phyloP scores from a whole-genome alignment of 1,140 invertebrate genomes.

The Caenorhabditis remanei region DNA sequence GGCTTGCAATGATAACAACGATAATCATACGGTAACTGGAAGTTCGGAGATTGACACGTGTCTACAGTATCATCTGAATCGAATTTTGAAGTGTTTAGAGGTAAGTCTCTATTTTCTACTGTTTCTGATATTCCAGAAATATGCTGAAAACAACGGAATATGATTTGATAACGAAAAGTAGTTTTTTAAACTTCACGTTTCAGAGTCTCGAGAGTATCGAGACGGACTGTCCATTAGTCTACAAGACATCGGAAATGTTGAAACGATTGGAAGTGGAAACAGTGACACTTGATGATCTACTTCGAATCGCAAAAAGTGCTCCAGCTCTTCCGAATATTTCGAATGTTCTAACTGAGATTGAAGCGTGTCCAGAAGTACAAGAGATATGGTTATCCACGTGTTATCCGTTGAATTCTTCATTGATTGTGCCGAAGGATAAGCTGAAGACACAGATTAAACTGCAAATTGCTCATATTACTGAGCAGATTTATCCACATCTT shows the following conservation, averaged over 20 bases:
- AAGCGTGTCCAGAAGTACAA: slow-evolving; percentile 62
- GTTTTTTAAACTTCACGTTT: background rate
- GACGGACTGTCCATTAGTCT: slow-evolving; percentile 60
- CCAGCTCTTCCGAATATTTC: slow-evolving; percentile 65
- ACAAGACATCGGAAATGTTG: slow-evolving; percentile 64
- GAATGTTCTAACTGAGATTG: slow-evolving; percentile 63
- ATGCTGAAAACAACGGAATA: no score
- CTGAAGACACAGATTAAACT: slow-evolving; percentile 59
- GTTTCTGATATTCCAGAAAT: background rate
- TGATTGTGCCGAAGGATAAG: slow-evolving; percentile 64
- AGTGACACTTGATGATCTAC: slow-evolving; percentile 64
- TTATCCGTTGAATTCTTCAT: slow-evolving; percentile 63
- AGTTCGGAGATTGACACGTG: slow-evolving; percentile 63
- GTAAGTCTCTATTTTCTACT: background rate
- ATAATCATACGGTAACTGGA: slow-evolving; percentile 3
- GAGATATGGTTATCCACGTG: slow-evolving; percentile 67
- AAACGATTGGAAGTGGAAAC: slow-evolving; percentile 65
- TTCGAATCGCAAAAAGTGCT: slow-evolving; percentile 53
- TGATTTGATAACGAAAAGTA: no score
- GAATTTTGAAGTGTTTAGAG: slow-evolving; percentile 58
- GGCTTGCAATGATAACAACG: slow-evolving; percentile 19
- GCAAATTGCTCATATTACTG: slow-evolving; percentile 62
- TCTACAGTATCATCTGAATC: slow-evolving; percentile 60
- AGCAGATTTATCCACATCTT: slow-evolving; percentile 64
- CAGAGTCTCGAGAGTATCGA: slow-evolving; percentile 57